Base-by-base conservation (phyloP, 1,140 invertebrate species). In the Eulimnadia texana region DNA sequence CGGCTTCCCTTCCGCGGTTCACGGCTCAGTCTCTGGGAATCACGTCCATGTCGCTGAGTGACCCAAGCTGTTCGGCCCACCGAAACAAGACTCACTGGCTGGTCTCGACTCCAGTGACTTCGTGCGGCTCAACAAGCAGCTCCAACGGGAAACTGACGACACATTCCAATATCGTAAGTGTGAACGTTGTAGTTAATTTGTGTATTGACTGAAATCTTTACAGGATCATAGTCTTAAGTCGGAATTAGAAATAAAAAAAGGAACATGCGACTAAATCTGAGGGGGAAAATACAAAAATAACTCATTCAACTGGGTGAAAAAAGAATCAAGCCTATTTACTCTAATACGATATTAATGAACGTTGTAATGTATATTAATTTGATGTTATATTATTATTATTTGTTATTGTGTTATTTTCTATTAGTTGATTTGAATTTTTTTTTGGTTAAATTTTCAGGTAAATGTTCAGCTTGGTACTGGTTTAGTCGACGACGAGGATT, bases 401-500 rank as follows among this genome's bases (percentile, higher is more conserved):
- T 42, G 33, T 42, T 42, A 42, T 42, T 6, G 33, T 42, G 16
- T 42, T 42, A 42, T 9, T 9, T 42, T 42, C 6, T 9, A 6
- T 16, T 6, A 9, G 16, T 42, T 16, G 33, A 9, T 24, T 54
- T 56, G 29, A 20, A n/a, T 27, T 29, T 13, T 22, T 56, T 27
- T 56, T 25, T 29, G 24, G 27, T 2, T 9, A 10, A 23, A 24
- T n/a, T n/a, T n/a, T n/a, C 50, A 63, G 62, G 47, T 63, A 10
- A 33, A 59, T 47, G 25, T 63, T 25, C 55, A 63, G 42, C 50
- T 61, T 28, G 51, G 51, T 16, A 50, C 50, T n/a, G 25, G 20
- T 27, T 25, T 65, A n/a, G 66, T 61, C 59, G 67, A 68, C 54
- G 67, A 68, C 47, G 67, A 68, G 60, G 67, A 68, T 53, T 63